Evolutionary conservation across 2,797 vertebrate species (phyloP), one percentile per base, ranked within the genome.

Genomic region (Myotis myotis): DNA sequence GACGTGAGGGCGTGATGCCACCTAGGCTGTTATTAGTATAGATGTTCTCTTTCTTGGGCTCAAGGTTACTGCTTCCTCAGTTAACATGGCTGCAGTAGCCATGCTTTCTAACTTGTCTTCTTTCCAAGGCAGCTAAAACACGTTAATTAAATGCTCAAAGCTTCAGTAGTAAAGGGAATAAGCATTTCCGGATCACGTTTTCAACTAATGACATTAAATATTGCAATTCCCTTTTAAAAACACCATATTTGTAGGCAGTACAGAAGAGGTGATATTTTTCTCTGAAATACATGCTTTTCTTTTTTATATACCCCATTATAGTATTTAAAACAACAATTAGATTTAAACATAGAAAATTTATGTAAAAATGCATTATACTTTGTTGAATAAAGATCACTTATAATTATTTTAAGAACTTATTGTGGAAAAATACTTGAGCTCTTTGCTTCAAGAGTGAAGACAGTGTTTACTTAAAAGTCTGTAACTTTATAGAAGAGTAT

Each of bases 371-470:
- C 6, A 36, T 74, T 94, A 19, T 20, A 55, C 28, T 75, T 96
- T 76, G 23, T 71, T 91, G 76, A 81, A 68, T 87, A 82, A 95
- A 66, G 11, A 62, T 87, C 12, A 44, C n/a, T 87, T 84, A 8
- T 28, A 44, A 85, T 66, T 92, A 38, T 90, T 80, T 95, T 93
- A 89, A 78, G 53, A 74, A 36, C 85, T 76, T 71, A 80, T 5
- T 81, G 25, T 92, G 55, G 78, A 92, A 33, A 80, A 80, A 47
- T 89, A 81, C 22, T 78, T 85, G 64, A 85, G 25, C 62, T 28
- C 23, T 89, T 87, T 87, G 36, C 93, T 93, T 95, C 51, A 74
- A 81, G 62, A 95, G 47, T 76, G 72, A 89, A 66, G 44, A 68
- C 53, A 44, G 25, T 75, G 19, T 47, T 83, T 28, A 87, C 88